Percentiles rank a stretch among this genome's conserved stretches.
Conservation (phyloP, 2,113 vertebrate genomes). For the Hippocampus zosterae region DNA sequence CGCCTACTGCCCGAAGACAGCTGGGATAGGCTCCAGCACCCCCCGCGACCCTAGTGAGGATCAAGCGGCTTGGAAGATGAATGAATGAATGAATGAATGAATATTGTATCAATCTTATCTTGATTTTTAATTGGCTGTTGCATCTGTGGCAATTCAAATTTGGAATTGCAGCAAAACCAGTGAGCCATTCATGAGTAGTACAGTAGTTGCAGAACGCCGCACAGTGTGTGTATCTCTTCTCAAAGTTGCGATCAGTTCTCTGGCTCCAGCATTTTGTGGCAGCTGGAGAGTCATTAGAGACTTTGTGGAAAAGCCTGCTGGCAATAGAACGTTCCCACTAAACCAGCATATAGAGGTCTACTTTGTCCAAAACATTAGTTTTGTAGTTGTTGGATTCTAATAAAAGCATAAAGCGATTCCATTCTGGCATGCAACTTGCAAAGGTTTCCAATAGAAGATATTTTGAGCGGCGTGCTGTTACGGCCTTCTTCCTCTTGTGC, state of each 20-base stretch:
- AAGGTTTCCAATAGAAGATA: not conserved
- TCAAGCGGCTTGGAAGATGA: too few relatives aligned
- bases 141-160: too few relatives aligned
- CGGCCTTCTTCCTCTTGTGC: not conserved
- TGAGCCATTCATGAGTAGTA: too few relatives aligned
- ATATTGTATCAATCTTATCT: too few relatives aligned
- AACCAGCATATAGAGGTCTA: not conserved
- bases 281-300: not conserved
- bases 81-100: too few relatives aligned
- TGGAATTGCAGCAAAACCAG: too few relatives aligned
- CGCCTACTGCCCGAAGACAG: too few relatives aligned
- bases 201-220: too few relatives aligned
- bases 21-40: too few relatives aligned
- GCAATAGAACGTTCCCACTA: not conserved
- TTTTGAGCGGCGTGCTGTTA: not conserved
- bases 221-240: too few relatives aligned
- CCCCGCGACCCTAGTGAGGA: too few relatives aligned
- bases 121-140: too few relatives aligned
- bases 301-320: not conserved
- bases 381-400: not conserved
- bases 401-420: not conserved
- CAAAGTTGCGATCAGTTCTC: not conserved
- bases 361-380: not conserved
- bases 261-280: not conserved
- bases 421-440: not conserved